These are phyloP conservation scores for Psephotus haematonotus DNA, from an alignment of 2,113 vertebrate genomes.

Conservation along the genomic window DNA sequence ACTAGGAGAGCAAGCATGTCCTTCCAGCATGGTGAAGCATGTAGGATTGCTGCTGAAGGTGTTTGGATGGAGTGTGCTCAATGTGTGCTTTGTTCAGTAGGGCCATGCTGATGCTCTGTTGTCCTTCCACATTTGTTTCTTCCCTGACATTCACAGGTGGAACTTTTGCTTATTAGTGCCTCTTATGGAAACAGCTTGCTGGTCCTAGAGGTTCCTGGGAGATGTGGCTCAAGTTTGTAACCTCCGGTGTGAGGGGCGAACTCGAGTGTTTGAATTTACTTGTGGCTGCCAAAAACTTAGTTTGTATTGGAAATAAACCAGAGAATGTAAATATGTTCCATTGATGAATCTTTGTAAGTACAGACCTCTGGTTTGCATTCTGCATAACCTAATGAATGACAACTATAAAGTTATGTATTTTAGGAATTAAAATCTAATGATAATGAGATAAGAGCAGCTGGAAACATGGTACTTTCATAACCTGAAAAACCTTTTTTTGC, in stretches of 20 bases:
- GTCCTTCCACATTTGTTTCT: not conserved
- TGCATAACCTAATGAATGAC: not conserved
- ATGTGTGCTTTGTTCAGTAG: not conserved
- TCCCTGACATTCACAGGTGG: not conserved
- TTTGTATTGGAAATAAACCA: not conserved
- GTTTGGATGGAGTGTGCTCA: not conserved
- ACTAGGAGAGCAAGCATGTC: not conserved
- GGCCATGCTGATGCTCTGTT: not conserved
- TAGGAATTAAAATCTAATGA: not conserved
- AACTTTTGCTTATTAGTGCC: not conserved
- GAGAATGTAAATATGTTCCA: not conserved
- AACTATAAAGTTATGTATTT: not conserved
- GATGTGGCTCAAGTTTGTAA: not conserved
- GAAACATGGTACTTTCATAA: not conserved
- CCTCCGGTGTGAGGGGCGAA: not conserved
- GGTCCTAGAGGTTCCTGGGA: not conserved
- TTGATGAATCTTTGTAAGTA: not conserved
- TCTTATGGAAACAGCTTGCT: not conserved
- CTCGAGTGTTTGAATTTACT: not conserved
- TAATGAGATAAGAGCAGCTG: not conserved
- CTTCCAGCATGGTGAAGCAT: not conserved
- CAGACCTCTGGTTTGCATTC: not conserved
- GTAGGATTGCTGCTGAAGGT: not conserved
- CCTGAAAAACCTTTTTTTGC: not conserved
- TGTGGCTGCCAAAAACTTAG: not conserved